Base-by-base conservation (phyloP, 1,140 invertebrate species). In the Idris sp. region DNA sequence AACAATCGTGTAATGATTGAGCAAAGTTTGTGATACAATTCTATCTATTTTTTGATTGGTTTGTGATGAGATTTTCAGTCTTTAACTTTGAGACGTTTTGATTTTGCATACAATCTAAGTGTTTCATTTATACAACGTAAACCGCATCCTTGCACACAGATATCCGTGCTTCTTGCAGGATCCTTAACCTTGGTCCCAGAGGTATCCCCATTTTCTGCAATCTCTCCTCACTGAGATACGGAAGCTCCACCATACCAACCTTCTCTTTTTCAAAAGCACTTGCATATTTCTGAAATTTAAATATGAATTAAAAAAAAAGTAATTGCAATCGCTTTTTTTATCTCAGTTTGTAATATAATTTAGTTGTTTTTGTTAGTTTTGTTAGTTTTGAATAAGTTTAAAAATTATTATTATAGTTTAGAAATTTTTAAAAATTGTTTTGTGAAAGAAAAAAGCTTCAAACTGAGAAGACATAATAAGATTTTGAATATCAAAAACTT, bases 241-340 rank as follows among this genome's bases (percentile, higher is more conserved):
- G 96, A 36, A 98, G 88, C 85, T 98, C 96, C 18, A 96, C 93
- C 87, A 97, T 94, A 7, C 96, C 96, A 15, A 97, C 94, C 77
- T 94, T 93, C 84, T 97, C 96, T 58, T 93, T 92, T 79, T 97
- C 95, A 77, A 98, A 94, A 19, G 93, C 89, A 0, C 87, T 88
- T 4, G 94, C 94, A 82, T 97, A 98, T 93, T 96, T 97, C 95
- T 97, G 87, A 1, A 36, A 36, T 5, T 0, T 19, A 40, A 22
- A n/a, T n/a, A n/a, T n/a, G n/a, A n/a, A n/a, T n/a, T n/a, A n/a
- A n/a, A n/a, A n/a, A n/a, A n/a, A n/a, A n/a, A n/a, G n/a, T n/a
- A n/a, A n/a, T n/a, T n/a, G n/a, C n/a, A n/a, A n/a, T n/a, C n/a
- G n/a, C n/a, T n/a, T n/a, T n/a, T n/a, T n/a, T n/a, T n/a, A n/a